Conservation (phyloP, 2,113 vertebrate genomes). For the Rhizomys pruinosus region DNA sequence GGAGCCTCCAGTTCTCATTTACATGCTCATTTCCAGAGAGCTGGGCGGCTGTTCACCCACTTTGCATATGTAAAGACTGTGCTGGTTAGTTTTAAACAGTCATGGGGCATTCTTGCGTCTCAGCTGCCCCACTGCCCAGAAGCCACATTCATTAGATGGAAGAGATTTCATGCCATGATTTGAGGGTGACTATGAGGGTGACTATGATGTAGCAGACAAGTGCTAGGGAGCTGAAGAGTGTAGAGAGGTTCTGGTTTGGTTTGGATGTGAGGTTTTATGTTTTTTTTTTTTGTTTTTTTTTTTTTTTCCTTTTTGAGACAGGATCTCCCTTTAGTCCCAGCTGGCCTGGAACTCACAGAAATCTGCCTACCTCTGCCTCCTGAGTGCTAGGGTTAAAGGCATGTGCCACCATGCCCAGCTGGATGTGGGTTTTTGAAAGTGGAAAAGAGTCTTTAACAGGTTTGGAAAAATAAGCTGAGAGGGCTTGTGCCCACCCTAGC, state of each 20-base stretch:
- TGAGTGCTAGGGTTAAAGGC: too few species aligned
- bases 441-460: background rate
- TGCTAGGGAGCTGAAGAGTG: background rate
- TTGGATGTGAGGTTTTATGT: constrained; percentile 1
- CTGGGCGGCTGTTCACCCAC: background rate
- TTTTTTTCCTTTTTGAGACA: too few species aligned
- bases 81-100: background rate
- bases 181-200: too few species aligned
- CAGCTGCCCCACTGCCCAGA: rapidly evolving
- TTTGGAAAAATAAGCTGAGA: constrained; percentile 8
- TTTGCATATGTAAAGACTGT: background rate
- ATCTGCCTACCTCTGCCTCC: too few species aligned
- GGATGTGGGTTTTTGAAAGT: background rate
- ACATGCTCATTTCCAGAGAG: too few species aligned
- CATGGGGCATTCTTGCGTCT: too few species aligned
- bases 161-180: background rate
- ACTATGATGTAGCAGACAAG: rapidly evolving
- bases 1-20: too few species aligned
- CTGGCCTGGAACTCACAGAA: too few species aligned
- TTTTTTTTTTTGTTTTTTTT: too few species aligned
- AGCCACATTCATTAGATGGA: background rate
- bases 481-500: rapidly evolving
- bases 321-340: too few species aligned
- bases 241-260: background rate
- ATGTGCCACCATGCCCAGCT: too few species aligned